Percentiles rank a stretch among this genome's conserved stretches.
These are phyloP conservation scores for Andrena hattorfiana DNA, from an alignment of 2,888 invertebrate genomes.

Conservation along the genomic window DNA sequence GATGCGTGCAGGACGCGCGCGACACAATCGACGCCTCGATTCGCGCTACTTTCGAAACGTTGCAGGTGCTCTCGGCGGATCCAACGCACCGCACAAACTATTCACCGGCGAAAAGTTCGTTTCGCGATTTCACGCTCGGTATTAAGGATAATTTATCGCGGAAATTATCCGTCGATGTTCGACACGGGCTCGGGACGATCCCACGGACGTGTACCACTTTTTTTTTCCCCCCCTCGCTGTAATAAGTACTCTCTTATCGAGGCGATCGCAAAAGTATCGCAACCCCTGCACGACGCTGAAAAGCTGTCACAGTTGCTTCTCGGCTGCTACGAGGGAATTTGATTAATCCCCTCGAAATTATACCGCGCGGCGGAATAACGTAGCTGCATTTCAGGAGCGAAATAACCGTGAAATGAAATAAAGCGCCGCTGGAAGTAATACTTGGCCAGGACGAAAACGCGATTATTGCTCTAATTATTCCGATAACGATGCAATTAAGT, in stretches of 20 bases:
- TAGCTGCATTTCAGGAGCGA: not conserved
- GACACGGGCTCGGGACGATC: conserved; percentile 28
- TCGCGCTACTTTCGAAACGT: conserved; percentile 43
- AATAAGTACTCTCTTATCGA: conserved; percentile 23
- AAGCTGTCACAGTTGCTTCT: not conserved
- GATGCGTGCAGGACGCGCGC: not conserved
- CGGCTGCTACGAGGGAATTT: not conserved
- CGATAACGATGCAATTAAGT: conserved; percentile 50
- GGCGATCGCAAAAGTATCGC: not conserved
- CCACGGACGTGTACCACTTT: conserved; percentile 3
- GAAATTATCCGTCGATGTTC: conserved; percentile 55
- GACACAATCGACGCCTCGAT: conserved; percentile 26
- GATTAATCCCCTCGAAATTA: not conserved
- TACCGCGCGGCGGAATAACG: not conserved
- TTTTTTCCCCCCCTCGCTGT: not conserved
- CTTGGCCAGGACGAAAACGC: conserved; percentile 8
- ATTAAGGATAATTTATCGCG: conserved; percentile 67
- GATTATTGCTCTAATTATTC: conserved; percentile 46
- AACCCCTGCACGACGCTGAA: not conserved
- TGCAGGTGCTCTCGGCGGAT: conserved; percentile 38
- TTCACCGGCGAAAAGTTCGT: conserved; percentile 45
- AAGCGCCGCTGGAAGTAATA: conserved; percentile 15
- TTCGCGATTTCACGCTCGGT: conserved; percentile 68
- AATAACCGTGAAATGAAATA: conserved; percentile 8
- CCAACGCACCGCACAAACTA: conserved; percentile 27